A percentile compares a stretch with the other conserved stretches of the same genome.
phyloP scores from a whole-genome alignment of 1,140 invertebrate species.

The Oryzaephilus surinamensis region DNA sequence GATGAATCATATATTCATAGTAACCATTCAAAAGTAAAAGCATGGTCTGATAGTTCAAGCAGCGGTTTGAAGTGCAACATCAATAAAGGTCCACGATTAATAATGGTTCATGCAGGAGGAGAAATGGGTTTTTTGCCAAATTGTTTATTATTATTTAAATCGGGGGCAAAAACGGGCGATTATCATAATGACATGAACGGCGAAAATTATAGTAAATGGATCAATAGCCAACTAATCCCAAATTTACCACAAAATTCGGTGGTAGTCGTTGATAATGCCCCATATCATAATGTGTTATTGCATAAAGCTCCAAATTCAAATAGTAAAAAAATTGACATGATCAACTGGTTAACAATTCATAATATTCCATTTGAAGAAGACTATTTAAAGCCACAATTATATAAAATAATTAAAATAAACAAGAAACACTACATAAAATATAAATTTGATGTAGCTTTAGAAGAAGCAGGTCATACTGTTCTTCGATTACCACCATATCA shows the following conservation, averaged over 20 bases:
- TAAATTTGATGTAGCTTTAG: slow-evolving; percentile 4
- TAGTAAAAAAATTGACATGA: slow-evolving; percentile 22
- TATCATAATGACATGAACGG: slow-evolving; percentile 11
- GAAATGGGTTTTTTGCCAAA: slow-evolving; percentile 22
- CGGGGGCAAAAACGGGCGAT: slow-evolving; percentile 2
- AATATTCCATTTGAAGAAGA: slow-evolving; percentile 10
- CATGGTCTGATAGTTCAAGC: background rate
- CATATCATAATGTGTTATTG: slow-evolving; percentile 29
- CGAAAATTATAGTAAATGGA: slow-evolving; percentile 11
- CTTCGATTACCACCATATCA: slow-evolving; percentile 7
- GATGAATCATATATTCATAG: slow-evolving; percentile 1
- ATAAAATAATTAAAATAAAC: slow-evolving; percentile 6
- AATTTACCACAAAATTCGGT: slow-evolving; percentile 25
- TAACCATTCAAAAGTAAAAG: background rate
- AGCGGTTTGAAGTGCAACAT: background rate
- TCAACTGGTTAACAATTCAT: slow-evolving; percentile 17
- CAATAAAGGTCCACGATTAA: slow-evolving; percentile 1
- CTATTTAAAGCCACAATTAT: slow-evolving; percentile 9
- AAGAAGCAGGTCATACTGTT: slow-evolving; percentile 4
- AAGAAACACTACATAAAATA: slow-evolving; percentile 5
- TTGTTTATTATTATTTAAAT: slow-evolving; percentile 16
- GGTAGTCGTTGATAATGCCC: slow-evolving; percentile 34
- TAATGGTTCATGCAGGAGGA: slow-evolving; percentile 5
- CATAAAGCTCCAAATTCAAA: slow-evolving; percentile 19
- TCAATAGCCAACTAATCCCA: slow-evolving; percentile 4